Conservation (phyloP, 1,140 invertebrate species). For the Drosophila micromelanica region DNA sequence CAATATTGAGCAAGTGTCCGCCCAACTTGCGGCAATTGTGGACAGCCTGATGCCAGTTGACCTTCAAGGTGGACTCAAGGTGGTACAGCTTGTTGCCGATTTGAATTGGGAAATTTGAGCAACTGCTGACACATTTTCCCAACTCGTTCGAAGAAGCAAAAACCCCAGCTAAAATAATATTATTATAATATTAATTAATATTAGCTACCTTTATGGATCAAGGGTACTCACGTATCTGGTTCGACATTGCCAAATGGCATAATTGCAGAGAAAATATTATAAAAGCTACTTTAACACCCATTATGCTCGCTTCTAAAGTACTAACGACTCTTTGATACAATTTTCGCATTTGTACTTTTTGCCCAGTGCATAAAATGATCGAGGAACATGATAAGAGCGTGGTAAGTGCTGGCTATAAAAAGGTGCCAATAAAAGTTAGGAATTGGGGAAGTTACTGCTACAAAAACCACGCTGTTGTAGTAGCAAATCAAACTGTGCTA, state of each 20-base stretch:
- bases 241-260: neutral
- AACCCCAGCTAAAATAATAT: neutral
- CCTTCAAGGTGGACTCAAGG: constrained; percentile 15
- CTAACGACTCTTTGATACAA: neutral
- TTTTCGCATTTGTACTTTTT: constrained; percentile 9
- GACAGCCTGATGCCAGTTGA: constrained; percentile 17
- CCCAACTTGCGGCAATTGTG: constrained; percentile 30
- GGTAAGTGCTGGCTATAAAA: neutral
- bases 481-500: neutral
- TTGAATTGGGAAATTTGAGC: constrained; percentile 12
- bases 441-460: neutral
- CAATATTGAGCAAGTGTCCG: constrained; percentile 24
- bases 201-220: neutral
- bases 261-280: constrained; percentile 4
- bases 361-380: neutral
- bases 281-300: constrained; percentile 9
- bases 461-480: neutral
- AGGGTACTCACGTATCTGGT: constrained; percentile 13
- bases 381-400: constrained; percentile 2
- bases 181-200: neutral
- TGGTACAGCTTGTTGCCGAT: constrained; percentile 20
- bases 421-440: neutral
- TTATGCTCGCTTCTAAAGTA: neutral
- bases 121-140: constrained; percentile 9
- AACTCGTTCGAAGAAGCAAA: neutral